Percentiles rank a stretch among this genome's conserved stretches.
These are phyloP conservation scores for Aphyosemion australe DNA, from an alignment of 2,113 vertebrate species.

Conservation along the genomic window DNA sequence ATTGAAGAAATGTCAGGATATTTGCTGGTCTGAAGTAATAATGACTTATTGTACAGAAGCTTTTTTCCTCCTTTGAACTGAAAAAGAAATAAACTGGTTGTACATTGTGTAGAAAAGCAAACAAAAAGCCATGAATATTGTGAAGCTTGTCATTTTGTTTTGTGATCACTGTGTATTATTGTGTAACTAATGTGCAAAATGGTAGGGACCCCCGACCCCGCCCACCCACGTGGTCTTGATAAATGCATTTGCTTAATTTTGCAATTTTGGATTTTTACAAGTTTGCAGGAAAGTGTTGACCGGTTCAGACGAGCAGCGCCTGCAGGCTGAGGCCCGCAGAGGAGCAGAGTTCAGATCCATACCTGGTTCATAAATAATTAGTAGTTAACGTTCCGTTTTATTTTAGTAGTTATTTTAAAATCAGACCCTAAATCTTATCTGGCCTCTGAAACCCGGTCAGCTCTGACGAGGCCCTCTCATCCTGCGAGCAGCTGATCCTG, in stretches of 20 bases:
- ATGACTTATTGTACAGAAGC: slow-evolving; percentile 91
- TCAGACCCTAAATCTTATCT: too few species aligned
- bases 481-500: slow-evolving; percentile 12
- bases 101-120: slow-evolving; percentile 94
- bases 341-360: neutral
- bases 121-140: slow-evolving; percentile 96
- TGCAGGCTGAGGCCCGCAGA: neutral
- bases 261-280: slow-evolving; percentile 67
- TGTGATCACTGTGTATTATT: slow-evolving; percentile 93
- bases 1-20: slow-evolving; percentile 80
- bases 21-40: slow-evolving; percentile 85
- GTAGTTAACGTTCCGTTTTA: too few species aligned
- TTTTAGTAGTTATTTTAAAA: too few species aligned
- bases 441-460: neutral
- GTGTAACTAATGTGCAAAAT: slow-evolving; percentile 92
- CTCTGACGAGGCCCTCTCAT: neutral
- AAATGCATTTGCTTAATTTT: slow-evolving; percentile 64
- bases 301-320: slow-evolving; percentile 49
- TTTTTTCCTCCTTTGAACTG: slow-evolving; percentile 86
- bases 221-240: slow-evolving; percentile 28
- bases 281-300: slow-evolving; percentile 63
- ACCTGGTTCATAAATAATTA: too few species aligned
- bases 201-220: slow-evolving; percentile 70
- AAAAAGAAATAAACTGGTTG: slow-evolving; percentile 85
- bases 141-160: slow-evolving; percentile 96